A percentile compares a stretch with the other conserved stretches of the same genome.
Evolutionary conservation across 2,888 invertebrate species (phyloP).

Genomic region (Calameuta idolon): DNA sequence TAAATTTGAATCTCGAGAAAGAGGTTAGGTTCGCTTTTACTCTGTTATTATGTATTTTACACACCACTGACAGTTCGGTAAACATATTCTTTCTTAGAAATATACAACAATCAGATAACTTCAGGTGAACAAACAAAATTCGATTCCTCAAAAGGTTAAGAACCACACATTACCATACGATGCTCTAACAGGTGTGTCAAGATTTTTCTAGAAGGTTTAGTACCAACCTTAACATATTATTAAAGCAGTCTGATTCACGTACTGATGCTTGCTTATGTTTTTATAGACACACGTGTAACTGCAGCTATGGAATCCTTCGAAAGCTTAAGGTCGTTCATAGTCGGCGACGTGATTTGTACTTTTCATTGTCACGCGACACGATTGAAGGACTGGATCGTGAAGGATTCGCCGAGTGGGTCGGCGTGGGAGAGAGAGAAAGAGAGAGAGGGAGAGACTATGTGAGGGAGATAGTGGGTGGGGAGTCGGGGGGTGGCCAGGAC

Average conservation of each 20-base stretch:
- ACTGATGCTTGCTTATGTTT: not conserved
- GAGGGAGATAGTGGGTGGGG: conserved; percentile 19
- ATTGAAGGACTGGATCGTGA: conserved; percentile 25
- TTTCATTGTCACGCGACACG: conserved; percentile 52
- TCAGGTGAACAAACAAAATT: not conserved
- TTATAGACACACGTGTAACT: not conserved
- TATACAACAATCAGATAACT: not conserved
- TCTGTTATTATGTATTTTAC: not conserved
- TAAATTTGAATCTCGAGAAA: not conserved
- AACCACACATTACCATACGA: not conserved
- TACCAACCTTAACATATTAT: not conserved
- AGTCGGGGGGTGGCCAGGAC: not conserved
- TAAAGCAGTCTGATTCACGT: not conserved
- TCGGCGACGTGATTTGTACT: conserved; percentile 45
- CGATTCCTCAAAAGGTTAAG: not conserved
- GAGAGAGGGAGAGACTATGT: conserved; percentile 37
- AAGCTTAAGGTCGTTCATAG: not conserved
- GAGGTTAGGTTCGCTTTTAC: not conserved
- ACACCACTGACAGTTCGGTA: not conserved
- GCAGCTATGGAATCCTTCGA: not conserved
- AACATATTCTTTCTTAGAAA: not conserved
- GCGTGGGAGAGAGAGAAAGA: conserved; percentile 26
- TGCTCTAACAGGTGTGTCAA: not conserved
- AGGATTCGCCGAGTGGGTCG: conserved; percentile 17
- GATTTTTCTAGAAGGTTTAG: not conserved